Base-by-base conservation (phyloP, 2,797 vertebrate genomes). In the Oryzias sinensis region DNA sequence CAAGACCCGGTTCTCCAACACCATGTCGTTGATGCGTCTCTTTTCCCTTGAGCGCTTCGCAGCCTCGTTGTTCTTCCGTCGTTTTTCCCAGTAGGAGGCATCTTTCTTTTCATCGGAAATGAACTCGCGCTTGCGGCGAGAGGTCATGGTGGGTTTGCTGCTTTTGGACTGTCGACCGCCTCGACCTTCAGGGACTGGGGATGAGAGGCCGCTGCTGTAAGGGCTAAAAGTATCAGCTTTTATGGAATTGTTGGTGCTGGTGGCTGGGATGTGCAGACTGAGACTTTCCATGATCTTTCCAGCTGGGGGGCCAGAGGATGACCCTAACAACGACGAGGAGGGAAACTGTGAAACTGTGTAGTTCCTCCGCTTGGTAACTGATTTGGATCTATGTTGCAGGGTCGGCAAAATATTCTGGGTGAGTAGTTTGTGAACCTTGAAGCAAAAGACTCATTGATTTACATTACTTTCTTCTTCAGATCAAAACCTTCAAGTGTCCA, bases 81-180 rank as follows among this genome's bases (percentile, higher is more conserved):
- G 83, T 50, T 94, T 94, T 74, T 94, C 93, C 93, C 93, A 94
- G 50, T 94, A 94, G 43, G 88, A 93, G 47, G 90, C 93, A 20
- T 94, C 93, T 74, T 94, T 94, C 80, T 94, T 93, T 82, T 94
- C 93, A n/a, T 93, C 92, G 0, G 93, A 93, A 55, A 94, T 94
- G 67, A 94, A 94, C 85, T 94, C 93, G 0, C 93, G 80, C 77
- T 94, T 93, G 66, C 93, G 90, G 6, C 93, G 89, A 65, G 91
- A 90, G 17, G 77, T 75, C 49, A 77, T 27, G 16, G 54, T 84
- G 2, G 86, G 52, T 62, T 93, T 93, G 65, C 72, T 66, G 50
- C 88, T 77, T 76, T 93, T 93, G 25, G 68, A 13, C 59, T 63
- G 76, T 13, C 90, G 88, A 61, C 81, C 76, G 49, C 33, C 5